These are phyloP conservation scores for Cyclophora albipunctata DNA, from an alignment of 2,888 invertebrate species.

Conservation along the genomic window DNA sequence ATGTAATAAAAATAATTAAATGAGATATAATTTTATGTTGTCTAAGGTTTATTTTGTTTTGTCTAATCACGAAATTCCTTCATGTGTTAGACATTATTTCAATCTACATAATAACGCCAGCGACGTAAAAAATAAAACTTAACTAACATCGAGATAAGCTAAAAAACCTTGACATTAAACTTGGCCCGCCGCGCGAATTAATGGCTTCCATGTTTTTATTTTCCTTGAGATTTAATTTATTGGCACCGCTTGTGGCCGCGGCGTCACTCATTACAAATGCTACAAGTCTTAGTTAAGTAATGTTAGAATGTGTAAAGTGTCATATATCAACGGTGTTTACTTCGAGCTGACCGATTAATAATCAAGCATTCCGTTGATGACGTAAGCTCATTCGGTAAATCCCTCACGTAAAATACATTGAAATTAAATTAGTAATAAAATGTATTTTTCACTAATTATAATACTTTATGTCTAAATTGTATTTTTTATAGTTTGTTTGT, in stretches of 20 bases:
- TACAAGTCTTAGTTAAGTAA: conserved; percentile 54
- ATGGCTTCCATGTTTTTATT: conserved; percentile 75
- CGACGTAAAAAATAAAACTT: conserved; percentile 63
- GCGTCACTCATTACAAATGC: conserved; percentile 70
- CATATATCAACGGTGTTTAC: conserved; percentile 67
- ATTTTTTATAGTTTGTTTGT: too few species aligned
- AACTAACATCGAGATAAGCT: conserved; percentile 71
- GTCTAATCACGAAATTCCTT: conserved; percentile 23
- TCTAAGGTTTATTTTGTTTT: background rate
- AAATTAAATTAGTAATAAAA: conserved; percentile 1
- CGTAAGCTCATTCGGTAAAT: conserved; percentile 33
- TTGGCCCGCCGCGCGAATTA: conserved; percentile 74
- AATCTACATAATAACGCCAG: conserved; percentile 57
- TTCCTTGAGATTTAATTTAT: conserved; percentile 76
- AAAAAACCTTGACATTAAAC: conserved; percentile 75
- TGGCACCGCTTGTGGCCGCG: conserved; percentile 56
- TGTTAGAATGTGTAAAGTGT: conserved; percentile 67
- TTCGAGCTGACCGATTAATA: conserved; percentile 50
- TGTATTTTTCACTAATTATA: too few species aligned
- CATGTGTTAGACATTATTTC: conserved; percentile 46
- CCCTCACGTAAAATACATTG: conserved; percentile 9
- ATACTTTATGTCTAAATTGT: too few species aligned
- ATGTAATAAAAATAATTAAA: background rate
- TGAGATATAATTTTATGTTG: background rate
- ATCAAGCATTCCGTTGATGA: conserved; percentile 47